A percentile compares a stretch with the other conserved stretches of the same genome.
phyloP scores from a whole-genome alignment of 2,113 vertebrate genomes.

The Danio rerio region GRCz12tu NC_133185.1:30195001-30195500 shows the following conservation, averaged over 20 bases:
- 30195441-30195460: slow-evolving; percentile 89
- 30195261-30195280: slow-evolving; percentile 79
- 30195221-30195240: slow-evolving; percentile 82
- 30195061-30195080: slow-evolving; percentile 76
- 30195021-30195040: slow-evolving; percentile 81
- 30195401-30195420: slow-evolving; percentile 85
- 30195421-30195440: slow-evolving; percentile 87
- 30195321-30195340: slow-evolving; percentile 95
- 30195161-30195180: slow-evolving; percentile 82
- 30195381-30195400: slow-evolving; percentile 84
- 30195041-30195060: slow-evolving; percentile 82
- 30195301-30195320: slow-evolving; percentile 88
- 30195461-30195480: slow-evolving; percentile 92
- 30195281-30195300: slow-evolving; percentile 82
- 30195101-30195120: slow-evolving; percentile 88
- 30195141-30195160: slow-evolving; percentile 85
- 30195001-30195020: slow-evolving; percentile 77
- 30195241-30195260: slow-evolving; percentile 80
- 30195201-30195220: slow-evolving; percentile 94
- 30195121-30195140: slow-evolving; percentile 77
- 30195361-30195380: slow-evolving; percentile 85
- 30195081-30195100: slow-evolving; percentile 89
- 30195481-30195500: slow-evolving; percentile 92
- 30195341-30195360: slow-evolving; percentile 89
- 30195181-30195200: slow-evolving; percentile 84